phyloP scores from a whole-genome alignment of 2,113 vertebrate genomes.

The Channa maculata region DNA sequence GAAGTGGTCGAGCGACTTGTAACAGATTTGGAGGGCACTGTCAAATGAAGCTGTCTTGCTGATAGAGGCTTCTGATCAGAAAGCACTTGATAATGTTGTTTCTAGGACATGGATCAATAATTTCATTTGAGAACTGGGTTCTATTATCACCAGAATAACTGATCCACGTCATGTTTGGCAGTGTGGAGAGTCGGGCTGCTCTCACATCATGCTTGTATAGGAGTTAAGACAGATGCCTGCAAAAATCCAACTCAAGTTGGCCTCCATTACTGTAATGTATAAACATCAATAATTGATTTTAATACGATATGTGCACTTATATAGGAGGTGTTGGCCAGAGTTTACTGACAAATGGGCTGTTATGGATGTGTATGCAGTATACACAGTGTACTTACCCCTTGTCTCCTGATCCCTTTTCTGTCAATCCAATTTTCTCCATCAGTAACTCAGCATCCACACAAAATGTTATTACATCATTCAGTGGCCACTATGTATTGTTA shows the following conservation, averaged over 20 bases:
- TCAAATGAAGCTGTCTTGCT: background rate
- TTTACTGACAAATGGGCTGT: too few relatives aligned
- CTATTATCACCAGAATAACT: background rate
- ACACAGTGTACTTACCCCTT: too few relatives aligned
- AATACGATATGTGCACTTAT: background rate
- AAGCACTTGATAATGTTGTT: background rate
- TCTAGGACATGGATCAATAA: background rate
- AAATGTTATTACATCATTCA: too few relatives aligned
- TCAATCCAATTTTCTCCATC: background rate
- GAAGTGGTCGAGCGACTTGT: background rate
- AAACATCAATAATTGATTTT: constrained; percentile 29
- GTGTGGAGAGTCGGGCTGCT: background rate
- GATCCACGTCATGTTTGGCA: background rate
- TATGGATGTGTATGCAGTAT: too few relatives aligned
- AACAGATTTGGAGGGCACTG: background rate
- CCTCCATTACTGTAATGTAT: background rate
- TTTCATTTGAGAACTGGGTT: background rate
- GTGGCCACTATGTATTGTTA: too few relatives aligned
- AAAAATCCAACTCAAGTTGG: background rate
- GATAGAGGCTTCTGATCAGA: background rate
- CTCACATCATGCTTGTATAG: background rate
- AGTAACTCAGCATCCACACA: too few relatives aligned
- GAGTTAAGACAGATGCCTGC: background rate
- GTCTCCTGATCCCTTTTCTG: background rate
- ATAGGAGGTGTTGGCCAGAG: background rate